A percentile compares a stretch with the other conserved stretches of the same genome.
Conservation (phyloP, 2,888 invertebrate genomes). For the Nomada hirtipes region DNA sequence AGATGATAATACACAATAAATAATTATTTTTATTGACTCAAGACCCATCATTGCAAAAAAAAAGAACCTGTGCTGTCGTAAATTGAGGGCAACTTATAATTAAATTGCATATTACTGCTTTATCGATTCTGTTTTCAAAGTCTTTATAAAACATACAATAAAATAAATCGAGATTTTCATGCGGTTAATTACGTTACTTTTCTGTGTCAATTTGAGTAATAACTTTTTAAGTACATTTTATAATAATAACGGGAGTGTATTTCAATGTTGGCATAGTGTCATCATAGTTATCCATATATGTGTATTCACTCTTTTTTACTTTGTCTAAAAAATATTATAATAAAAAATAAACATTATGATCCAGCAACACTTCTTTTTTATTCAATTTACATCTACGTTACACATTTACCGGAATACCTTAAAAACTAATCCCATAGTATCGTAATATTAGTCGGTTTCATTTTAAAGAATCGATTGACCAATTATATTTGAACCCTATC, state of each 20-base stretch:
- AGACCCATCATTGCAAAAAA: slow-evolving; percentile 26
- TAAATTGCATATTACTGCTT: not conserved
- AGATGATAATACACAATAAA: slow-evolving; percentile 38
- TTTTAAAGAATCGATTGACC: not conserved
- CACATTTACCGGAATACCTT: not conserved
- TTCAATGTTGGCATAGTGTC: not conserved
- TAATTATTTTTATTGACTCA: slow-evolving; percentile 57
- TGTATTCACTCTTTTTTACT: not conserved
- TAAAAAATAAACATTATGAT: not conserved
- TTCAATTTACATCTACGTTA: slow-evolving; percentile 2
- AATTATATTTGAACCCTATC: not conserved
- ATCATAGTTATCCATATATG: not conserved
- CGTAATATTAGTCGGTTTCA: not conserved
- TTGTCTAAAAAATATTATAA: not conserved
- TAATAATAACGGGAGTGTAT: not conserved
- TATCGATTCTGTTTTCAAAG: not conserved
- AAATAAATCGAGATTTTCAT: too few relatives aligned
- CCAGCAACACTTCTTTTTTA: not conserved
- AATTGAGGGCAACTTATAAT: not conserved
- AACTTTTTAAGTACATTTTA: slow-evolving; percentile 9
- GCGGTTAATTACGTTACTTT: too few relatives aligned
- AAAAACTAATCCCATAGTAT: not conserved
- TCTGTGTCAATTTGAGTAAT: not conserved
- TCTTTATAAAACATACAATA: slow-evolving; percentile 1
- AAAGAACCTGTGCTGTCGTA: slow-evolving; percentile 22